Evolutionary conservation across 2,797 vertebrate genomes (phyloP).

Genomic region (Pantherophis alleghaniensis): DNA sequence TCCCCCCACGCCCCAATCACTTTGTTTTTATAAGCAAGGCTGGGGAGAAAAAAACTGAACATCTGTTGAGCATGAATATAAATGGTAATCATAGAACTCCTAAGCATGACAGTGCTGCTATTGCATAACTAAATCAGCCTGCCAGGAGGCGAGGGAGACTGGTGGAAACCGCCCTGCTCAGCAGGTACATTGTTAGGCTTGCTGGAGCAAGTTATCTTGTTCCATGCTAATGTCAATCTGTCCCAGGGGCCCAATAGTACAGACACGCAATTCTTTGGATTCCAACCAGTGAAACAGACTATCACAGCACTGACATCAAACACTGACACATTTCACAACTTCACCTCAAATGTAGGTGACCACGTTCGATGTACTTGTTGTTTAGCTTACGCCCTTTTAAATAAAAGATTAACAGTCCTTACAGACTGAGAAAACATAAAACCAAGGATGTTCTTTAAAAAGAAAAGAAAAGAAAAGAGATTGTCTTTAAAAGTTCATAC

Average conservation of each 20-base stretch:
- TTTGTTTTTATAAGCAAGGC: neutral
- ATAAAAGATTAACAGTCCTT: neutral
- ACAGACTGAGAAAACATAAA: conserved; percentile 4
- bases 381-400: neutral
- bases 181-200: neutral
- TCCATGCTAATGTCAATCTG: neutral
- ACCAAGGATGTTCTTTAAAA: neutral
- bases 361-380: neutral
- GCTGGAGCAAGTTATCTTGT: neutral
- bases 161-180: neutral
- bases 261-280: neutral
- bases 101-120: neutral
- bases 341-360: neutral
- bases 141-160: neutral
- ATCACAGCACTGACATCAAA: neutral
- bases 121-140: neutral
- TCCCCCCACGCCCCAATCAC: neutral
- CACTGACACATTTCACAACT: neutral
- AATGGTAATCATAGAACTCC: neutral
- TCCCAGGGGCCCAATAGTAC: neutral
- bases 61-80: neutral
- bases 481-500: conserved; percentile 70
- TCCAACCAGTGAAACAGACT: neutral
- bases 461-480: neutral
- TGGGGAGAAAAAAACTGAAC: neutral